Conservation (phyloP, 2,797 vertebrate species). For the Catharus ustulatus region DNA sequence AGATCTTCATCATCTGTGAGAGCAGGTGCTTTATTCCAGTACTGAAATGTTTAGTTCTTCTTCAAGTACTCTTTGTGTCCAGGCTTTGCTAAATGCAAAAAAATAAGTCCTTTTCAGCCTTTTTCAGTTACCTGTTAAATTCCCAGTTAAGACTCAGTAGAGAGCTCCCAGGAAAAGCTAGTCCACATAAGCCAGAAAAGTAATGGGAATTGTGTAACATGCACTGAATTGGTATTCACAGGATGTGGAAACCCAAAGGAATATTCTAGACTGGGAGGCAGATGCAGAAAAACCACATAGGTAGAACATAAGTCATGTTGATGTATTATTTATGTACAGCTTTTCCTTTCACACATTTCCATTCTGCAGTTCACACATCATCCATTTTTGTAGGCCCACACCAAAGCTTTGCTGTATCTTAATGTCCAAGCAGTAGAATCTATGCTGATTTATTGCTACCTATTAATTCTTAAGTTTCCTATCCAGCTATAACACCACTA, state of each 20-base stretch:
- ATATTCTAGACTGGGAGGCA: not conserved
- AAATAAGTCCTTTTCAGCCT: not conserved
- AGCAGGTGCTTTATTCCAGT: slow-evolving; percentile 14
- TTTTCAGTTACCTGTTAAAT: not conserved
- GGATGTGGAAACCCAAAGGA: not conserved
- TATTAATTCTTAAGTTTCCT: not conserved
- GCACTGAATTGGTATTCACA: not conserved
- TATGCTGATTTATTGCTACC: not conserved
- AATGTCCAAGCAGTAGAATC: not conserved
- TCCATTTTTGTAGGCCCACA: not conserved
- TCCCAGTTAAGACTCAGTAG: not conserved
- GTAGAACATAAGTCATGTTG: not conserved
- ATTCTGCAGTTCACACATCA: not conserved
- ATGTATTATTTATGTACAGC: not conserved
- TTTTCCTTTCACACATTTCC: not conserved
- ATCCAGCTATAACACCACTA: not conserved
- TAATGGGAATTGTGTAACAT: not conserved
- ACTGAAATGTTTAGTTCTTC: not conserved
- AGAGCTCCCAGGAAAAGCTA: not conserved
- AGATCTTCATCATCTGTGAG: slow-evolving; percentile 4
- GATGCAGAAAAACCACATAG: not conserved
- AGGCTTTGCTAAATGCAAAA: not conserved
- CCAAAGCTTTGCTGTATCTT: not conserved
- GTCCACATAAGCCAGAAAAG: not conserved
- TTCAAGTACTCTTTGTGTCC: not conserved